Evolutionary conservation across 2,113 vertebrate species (phyloP).

Genomic region (Puntigrus tetrazona): DNA sequence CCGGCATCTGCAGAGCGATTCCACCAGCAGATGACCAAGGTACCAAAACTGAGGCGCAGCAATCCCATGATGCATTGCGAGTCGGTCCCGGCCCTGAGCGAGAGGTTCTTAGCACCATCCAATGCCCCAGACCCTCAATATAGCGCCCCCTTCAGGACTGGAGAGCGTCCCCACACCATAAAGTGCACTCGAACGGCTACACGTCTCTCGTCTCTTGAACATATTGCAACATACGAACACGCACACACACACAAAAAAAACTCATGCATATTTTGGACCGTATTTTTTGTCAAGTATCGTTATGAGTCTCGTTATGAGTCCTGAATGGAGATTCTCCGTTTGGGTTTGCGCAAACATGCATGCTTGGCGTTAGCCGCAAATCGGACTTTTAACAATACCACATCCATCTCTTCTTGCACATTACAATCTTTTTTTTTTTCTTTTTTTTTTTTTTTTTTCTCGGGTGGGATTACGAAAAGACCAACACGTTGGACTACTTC

Average conservation of each 20-base stretch:
- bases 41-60: background rate
- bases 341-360: constrained; percentile 15
- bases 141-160: constrained; percentile 48
- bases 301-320: background rate
- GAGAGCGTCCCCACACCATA: constrained; percentile 64
- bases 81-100: constrained; percentile 68
- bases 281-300: constrained; percentile 28
- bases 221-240: constrained; percentile 43
- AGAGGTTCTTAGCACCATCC: constrained; percentile 68
- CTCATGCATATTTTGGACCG: constrained; percentile 54
- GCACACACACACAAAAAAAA: constrained; percentile 36
- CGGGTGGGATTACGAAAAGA: background rate
- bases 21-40: too few relatives aligned
- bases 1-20: background rate
- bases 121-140: constrained; percentile 22
- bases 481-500: background rate
- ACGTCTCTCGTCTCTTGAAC: constrained; percentile 46
- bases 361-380: background rate
- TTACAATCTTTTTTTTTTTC: background rate
- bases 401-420: background rate
- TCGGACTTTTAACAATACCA: background rate
- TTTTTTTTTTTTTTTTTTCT: background rate
- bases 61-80: constrained; percentile 7
- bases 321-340: constrained; percentile 1
- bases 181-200: constrained; percentile 69